These are phyloP conservation scores for Pantelozetes paolii DNA, from an alignment of 2,888 invertebrate genomes.

Conservation along the genomic window DNA sequence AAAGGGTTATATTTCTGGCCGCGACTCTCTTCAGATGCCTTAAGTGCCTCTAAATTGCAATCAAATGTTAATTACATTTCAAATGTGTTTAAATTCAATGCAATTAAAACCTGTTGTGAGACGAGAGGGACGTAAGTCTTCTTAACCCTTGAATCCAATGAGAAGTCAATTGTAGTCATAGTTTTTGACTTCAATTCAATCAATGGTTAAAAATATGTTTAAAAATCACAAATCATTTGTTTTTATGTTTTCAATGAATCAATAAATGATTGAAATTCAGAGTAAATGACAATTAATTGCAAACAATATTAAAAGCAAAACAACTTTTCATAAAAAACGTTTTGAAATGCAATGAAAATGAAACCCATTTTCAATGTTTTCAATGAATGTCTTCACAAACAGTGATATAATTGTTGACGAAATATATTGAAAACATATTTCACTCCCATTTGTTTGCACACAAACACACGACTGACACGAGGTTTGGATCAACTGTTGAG, in stretches of 20 bases:
- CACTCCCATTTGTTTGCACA: too few species aligned
- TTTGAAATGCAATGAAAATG: too few species aligned
- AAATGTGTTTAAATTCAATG: background rate
- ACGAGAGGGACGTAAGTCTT: conserved; percentile 61
- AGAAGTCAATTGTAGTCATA: conserved; percentile 47
- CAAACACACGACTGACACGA: too few species aligned
- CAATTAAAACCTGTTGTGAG: conserved; percentile 66
- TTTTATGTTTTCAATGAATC: background rate
- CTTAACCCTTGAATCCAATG: conserved; percentile 47
- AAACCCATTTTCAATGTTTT: too few species aligned
- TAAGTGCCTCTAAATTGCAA: background rate
- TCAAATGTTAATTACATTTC: background rate
- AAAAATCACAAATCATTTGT: background rate
- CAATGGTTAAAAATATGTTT: background rate
- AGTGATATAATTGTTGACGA: too few species aligned
- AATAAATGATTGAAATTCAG: background rate
- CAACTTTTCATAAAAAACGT: background rate
- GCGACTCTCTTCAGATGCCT: conserved; percentile 10
- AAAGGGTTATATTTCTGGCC: conserved; percentile 12
- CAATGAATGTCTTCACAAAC: too few species aligned
- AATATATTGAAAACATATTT: too few species aligned
- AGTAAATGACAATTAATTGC: background rate
- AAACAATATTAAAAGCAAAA: background rate
- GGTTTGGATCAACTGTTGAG: too few species aligned
- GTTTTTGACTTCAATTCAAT: background rate